Evolutionary conservation across 2,113 vertebrate genomes (phyloP).

Genomic region (Ahaetulla prasina): DNA sequence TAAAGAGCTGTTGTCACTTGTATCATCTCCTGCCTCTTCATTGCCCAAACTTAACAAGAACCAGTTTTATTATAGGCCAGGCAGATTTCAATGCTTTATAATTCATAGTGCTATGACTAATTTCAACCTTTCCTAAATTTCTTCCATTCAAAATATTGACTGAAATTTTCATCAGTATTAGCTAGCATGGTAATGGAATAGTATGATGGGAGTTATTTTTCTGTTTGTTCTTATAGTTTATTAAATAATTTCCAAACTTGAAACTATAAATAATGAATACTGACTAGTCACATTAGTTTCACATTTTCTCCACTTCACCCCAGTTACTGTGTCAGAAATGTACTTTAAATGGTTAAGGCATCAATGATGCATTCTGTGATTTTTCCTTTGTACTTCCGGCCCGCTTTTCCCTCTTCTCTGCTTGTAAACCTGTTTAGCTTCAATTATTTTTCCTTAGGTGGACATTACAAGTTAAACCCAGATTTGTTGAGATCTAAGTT

Average conservation of each 20-base stretch:
- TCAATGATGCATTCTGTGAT: slow-evolving; percentile 28
- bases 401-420: neutral
- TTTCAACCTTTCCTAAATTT: neutral
- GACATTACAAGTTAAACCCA: slow-evolving; percentile 42
- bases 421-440: slow-evolving; percentile 32
- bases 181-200: neutral
- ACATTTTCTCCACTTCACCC: neutral
- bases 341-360: slow-evolving; percentile 36
- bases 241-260: slow-evolving; percentile 52
- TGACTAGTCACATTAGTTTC: slow-evolving; percentile 38
- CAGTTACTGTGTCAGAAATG: neutral
- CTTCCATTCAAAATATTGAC: neutral
- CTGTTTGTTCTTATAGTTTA: slow-evolving; percentile 27
- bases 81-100: neutral
- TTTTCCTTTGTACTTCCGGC: slow-evolving; percentile 20
- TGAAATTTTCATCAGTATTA: neutral
- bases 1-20: too few relatives aligned
- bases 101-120: neutral
- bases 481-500: slow-evolving; percentile 36
- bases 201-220: slow-evolving; percentile 7
- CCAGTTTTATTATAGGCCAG: neutral
- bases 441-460: slow-evolving; percentile 27
- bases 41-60: too few relatives aligned
- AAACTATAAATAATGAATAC: slow-evolving; percentile 40
- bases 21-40: too few relatives aligned